Evolutionary conservation across 2,113 vertebrate genomes (phyloP).

Genomic region (Vidua macroura): DNA sequence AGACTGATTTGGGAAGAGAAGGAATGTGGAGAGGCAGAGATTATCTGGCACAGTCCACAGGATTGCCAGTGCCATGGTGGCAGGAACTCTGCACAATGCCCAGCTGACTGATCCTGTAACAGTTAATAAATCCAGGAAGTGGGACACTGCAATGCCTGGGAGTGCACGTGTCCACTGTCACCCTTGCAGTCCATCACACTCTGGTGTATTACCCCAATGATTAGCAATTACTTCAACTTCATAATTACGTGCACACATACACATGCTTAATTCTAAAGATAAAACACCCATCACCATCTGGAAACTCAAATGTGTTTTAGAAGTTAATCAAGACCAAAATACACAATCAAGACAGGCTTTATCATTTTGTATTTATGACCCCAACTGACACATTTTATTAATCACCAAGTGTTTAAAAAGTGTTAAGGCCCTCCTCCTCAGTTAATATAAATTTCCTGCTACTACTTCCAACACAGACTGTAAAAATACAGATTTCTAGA

Average conservation of each 20-base stretch:
- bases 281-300: not conserved
- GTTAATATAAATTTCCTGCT: slow-evolving; percentile 19
- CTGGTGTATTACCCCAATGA: not conserved
- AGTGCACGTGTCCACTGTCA: rapidly evolving
- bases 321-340: slow-evolving; percentile 34
- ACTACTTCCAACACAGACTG: not conserved
- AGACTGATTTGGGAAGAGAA: not conserved
- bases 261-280: not conserved
- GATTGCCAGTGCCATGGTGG: rapidly evolving
- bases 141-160: not conserved
- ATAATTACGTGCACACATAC: not conserved
- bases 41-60: not conserved
- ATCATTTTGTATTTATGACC: slow-evolving; percentile 22
- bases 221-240: not conserved
- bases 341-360: not conserved
- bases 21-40: not conserved
- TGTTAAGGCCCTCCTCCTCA: not conserved
- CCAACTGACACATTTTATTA: slow-evolving; percentile 30
- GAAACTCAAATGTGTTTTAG: not conserved
- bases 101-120: not conserved
- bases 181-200: not conserved
- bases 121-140: not conserved
- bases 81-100: not conserved
- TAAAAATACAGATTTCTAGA: slow-evolving; percentile 2
- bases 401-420: slow-evolving; percentile 21